These are phyloP conservation scores for Bujurquina vittata DNA, from an alignment of 2,113 vertebrate species.

Conservation along the genomic window DNA sequence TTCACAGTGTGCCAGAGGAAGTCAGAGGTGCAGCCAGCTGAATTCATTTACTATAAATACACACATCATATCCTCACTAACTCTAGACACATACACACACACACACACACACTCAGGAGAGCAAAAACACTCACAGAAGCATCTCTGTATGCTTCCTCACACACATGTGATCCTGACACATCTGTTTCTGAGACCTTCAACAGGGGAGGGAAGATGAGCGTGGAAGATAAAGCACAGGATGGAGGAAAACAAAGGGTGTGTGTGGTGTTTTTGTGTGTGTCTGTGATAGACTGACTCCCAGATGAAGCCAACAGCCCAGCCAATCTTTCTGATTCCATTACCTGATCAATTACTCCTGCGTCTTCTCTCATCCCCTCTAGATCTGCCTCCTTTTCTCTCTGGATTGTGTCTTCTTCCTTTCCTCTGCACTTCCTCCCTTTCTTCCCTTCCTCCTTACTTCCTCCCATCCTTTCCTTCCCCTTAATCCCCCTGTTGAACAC, in stretches of 20 bases:
- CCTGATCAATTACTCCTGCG: conserved; percentile 33
- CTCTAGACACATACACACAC: not conserved
- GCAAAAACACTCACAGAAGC: conserved; percentile 2
- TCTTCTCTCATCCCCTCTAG: not conserved
- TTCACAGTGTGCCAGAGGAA: conserved; percentile 40
- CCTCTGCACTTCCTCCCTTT: not conserved
- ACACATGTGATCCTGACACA: conserved; percentile 34
- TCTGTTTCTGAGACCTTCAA: conserved; percentile 40
- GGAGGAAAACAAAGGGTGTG: conserved; percentile 6
- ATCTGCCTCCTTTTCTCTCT: not conserved
- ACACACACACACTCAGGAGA: not conserved
- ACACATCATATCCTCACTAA: conserved; percentile 37
- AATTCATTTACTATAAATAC: conserved; percentile 68
- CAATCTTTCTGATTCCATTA: conserved; percentile 29
- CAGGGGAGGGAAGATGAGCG: not conserved
- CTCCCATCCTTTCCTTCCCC: not conserved
- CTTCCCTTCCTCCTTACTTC: not conserved
- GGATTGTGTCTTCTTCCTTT: not conserved
- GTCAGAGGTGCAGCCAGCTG: conserved; percentile 55
- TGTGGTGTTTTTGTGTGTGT: not conserved
- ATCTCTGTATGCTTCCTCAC: conserved; percentile 13
- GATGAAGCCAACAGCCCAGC: conserved; percentile 25
- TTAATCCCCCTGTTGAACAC: not conserved
- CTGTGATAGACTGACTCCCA: not conserved
- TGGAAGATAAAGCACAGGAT: conserved; percentile 1